Evolutionary conservation across 2,888 invertebrate species (phyloP), one percentile per base, ranked within the genome.

Genomic region (Empis stercorea): DNA sequence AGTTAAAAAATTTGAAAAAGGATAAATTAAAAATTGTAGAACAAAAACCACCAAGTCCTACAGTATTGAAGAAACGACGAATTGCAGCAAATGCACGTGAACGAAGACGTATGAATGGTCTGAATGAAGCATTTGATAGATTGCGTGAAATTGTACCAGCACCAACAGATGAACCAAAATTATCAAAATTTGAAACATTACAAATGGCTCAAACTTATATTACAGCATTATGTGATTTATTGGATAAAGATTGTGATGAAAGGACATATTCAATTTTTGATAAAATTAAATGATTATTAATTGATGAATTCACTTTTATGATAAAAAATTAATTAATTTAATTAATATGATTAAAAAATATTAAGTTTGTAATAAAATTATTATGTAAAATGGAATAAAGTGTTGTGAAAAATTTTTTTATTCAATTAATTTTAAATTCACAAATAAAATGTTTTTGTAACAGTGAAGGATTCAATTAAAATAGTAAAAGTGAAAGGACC

Each of bases 161-260:
- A 20, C 66, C 82, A 10, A 79, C 80, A 4, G 76, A 78, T 45
- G 81, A 84, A 57, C 78, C 80, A 58, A 81, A 83, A 63, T 68
- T 84, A 34, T 84, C 83, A 55, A 85, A 85, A 66, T 84, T 78
- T 61, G 85, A 85, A 62, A 85, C 84, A 0, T 66, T 85, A 27
- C 84, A 84, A 70, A 84, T 85, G 84, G 84, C 85, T 1, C 84
- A 84, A 59, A 81, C 79, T 7, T 85, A 85, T 59, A 85, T 85
- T 47, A 66, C 74, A 7, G 81, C 84, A 0, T 65, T 85, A 13
- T 74, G 77, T 61, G 82, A 84, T 60, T 69, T 84, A 37, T 69
- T 82, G 44, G 73, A 76, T 49, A 64, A 69, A 39, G 64, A 54
- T 11, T 49, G 48, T 27, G 57, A 60, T 43, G 59, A 59, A n/a